These are phyloP conservation scores for cattle (Bos taurus) DNA, from an alignment of 2,113 vertebrate species.

Conservation along the genomic window DNA sequence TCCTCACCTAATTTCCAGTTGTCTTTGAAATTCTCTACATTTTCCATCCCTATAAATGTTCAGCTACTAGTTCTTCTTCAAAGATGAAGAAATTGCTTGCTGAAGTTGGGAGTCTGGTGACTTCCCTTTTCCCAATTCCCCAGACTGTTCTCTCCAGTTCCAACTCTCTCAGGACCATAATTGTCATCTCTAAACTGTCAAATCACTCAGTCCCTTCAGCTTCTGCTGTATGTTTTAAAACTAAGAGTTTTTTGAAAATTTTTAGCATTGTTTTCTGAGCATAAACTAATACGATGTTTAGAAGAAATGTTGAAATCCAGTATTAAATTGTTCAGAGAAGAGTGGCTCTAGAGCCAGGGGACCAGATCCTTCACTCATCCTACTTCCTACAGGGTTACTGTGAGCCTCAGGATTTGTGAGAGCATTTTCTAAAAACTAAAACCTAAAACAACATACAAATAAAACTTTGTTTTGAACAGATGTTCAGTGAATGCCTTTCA, in stretches of 20 bases:
- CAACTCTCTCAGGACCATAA: rapidly evolving
- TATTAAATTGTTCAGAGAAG: rapidly evolving
- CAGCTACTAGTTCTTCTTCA: not conserved
- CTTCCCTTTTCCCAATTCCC: rapidly evolving
- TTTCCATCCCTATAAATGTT: not conserved
- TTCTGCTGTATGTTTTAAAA: not conserved
- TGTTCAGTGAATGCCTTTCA: not conserved
- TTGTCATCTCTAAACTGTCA: not conserved
- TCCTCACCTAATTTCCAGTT: not conserved
- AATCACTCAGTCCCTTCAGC: rapidly evolving
- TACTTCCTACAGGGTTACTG: not conserved
- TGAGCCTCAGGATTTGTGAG: not conserved
- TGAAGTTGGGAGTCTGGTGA: not conserved
- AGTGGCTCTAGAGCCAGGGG: too few species aligned
- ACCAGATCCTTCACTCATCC: not conserved
- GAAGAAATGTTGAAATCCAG: not conserved
- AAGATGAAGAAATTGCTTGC: not conserved
- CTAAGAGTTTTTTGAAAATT: rapidly evolving
- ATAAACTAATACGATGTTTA: not conserved
- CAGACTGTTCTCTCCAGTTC: not conserved
- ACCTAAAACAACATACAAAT: not conserved
- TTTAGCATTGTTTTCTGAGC: not conserved
- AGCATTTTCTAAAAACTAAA: not conserved
- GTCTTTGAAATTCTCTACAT: not conserved
- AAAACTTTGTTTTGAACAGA: not conserved